Evolutionary conservation across 2,888 invertebrate genomes (phyloP).

Genomic region (Bugula neritina): DNA sequence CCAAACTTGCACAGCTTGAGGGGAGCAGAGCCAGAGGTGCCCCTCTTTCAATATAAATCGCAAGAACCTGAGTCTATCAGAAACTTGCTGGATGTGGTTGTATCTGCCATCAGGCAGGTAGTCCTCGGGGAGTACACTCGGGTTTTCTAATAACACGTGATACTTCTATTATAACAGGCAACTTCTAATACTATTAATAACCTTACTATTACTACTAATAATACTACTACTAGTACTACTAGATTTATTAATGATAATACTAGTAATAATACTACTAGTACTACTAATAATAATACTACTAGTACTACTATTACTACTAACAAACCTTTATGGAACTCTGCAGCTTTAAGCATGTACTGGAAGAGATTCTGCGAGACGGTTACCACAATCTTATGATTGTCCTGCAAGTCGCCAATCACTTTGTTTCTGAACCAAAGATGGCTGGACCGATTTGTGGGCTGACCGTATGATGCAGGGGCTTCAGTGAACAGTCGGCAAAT

Average conservation of each 20-base stretch:
- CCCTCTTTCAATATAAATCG: slow-evolving; percentile 66
- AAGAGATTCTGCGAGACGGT: slow-evolving; percentile 84
- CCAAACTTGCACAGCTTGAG: slow-evolving; percentile 88
- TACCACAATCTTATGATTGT: slow-evolving; percentile 84
- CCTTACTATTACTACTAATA: too few species aligned
- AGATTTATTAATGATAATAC: too few species aligned
- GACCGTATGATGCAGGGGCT: slow-evolving; percentile 33
- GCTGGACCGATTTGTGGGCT: slow-evolving; percentile 42
- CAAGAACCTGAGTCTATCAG: slow-evolving; percentile 86
- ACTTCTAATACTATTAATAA: too few species aligned
- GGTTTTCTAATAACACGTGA: too few species aligned
- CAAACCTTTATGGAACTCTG: slow-evolving; percentile 60
- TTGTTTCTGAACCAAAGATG: slow-evolving; percentile 60
- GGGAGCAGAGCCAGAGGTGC: slow-evolving; percentile 90
- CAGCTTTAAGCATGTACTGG: slow-evolving; percentile 78
- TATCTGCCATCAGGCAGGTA: slow-evolving; percentile 71
- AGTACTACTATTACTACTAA: too few species aligned
- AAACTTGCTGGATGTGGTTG: slow-evolving; percentile 84
- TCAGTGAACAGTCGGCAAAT: slow-evolving; percentile 86
- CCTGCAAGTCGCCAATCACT: slow-evolving; percentile 83
- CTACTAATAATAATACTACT: too few species aligned
- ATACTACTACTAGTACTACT: too few species aligned
- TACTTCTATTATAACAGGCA: too few species aligned
- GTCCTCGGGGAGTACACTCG: slow-evolving; percentile 66
- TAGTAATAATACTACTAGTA: too few species aligned